Conservation (phyloP, 2,797 vertebrate genomes). For the Periparus ater region DNA sequence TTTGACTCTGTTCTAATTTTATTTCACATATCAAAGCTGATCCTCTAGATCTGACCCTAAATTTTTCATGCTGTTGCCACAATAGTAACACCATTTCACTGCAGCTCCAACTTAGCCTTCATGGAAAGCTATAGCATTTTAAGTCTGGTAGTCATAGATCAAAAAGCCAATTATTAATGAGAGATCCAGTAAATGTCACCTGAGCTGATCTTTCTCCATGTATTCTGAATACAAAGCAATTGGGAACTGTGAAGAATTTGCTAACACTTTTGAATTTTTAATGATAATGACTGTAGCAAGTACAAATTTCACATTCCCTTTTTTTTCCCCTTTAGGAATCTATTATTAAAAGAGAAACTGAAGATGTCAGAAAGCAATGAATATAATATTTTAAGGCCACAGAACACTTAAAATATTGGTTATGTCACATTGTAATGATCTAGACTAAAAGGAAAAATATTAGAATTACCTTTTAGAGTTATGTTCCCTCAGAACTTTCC, state of each 20-base stretch:
- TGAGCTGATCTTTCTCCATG: background rate
- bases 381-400: background rate
- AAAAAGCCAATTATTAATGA: background rate
- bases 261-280: background rate
- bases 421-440: background rate
- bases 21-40: background rate
- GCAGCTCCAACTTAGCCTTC: background rate
- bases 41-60: background rate
- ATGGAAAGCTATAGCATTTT: background rate
- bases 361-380: background rate
- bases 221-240: slow-evolving; percentile 2
- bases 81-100: background rate
- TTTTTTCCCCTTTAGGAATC: background rate
- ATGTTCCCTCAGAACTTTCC: background rate
- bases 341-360: background rate
- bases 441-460: background rate
- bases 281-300: background rate
- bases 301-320: background rate
- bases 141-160: background rate
- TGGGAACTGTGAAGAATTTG: background rate
- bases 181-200: background rate
- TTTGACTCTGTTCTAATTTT: background rate
- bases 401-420: background rate
- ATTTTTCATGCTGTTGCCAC: background rate
- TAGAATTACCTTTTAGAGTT: background rate